Evolutionary conservation across 2,888 invertebrate species (phyloP), one percentile per base, ranked within the genome.

Genomic region (Lasioglossum oenotherae): DNA sequence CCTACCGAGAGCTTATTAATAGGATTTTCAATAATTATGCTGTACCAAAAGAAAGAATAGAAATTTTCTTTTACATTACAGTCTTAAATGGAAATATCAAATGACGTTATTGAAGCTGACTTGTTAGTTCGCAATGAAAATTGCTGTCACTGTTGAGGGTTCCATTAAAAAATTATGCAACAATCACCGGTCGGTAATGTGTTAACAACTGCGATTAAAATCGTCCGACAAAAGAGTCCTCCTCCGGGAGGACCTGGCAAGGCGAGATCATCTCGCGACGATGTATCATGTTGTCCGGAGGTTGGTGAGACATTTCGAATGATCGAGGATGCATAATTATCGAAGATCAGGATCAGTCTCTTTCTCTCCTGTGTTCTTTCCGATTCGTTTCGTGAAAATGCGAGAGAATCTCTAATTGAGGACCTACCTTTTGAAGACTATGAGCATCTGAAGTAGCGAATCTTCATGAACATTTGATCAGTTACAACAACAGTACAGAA

Each of bases 251-350:
- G 64, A 16, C 31, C 31, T 16, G 16, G 31, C 31, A 6, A 31
- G 31, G 19, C 64, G 31, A 64, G 64, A 64, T 64, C 64, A 19
- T 64, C 31, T 64, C 6, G 19, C 31, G 19, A 31, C 31, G 64
- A 64, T 64, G 31, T 19, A 64, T 35, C 19, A 64, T 64, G 31
- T 31, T 19, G 31, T 64, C 31, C 31, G 64, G 31, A 16, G 64
- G 2, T 31, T 8, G 64, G 31, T 8, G 31, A 64, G 31, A 31
- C 64, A 19, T 31, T 19, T 31, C 19, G 64, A 64, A 64, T 31
- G 64, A 60, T 60, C n/a, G 60, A 60, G 60, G 27, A 31, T 31
- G 64, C 64, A 64, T 16, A 64, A 64, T 64, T 64, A 64, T 14
- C 31, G 8, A 64, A 31, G 19, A 64, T 64, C 64, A 19, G 31